phyloP scores from a whole-genome alignment of 2,113 vertebrate genomes.

The Onychorhynchus coronatus region DNA sequence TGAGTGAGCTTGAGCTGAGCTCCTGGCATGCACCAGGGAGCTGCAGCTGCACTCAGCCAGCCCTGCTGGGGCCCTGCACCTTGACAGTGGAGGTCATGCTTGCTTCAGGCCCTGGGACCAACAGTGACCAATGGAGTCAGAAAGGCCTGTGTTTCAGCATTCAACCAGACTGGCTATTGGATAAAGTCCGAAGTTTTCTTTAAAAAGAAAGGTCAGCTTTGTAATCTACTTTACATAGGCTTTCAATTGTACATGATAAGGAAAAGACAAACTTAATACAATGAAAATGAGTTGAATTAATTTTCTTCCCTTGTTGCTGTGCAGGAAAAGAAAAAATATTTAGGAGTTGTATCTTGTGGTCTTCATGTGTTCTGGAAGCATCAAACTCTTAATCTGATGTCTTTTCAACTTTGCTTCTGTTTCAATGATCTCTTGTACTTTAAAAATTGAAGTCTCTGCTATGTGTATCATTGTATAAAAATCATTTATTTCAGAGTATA shows the following conservation, averaged over 20 bases:
- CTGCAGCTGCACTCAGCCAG: background rate
- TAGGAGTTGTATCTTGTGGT: background rate
- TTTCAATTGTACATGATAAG: background rate
- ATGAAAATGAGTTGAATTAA: background rate
- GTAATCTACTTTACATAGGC: background rate
- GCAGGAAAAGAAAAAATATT: background rate
- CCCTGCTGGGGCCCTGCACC: background rate
- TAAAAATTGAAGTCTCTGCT: background rate
- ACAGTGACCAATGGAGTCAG: background rate
- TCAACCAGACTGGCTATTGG: background rate
- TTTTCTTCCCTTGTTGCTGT: background rate
- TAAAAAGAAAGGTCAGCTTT: background rate
- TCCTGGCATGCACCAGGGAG: rapidly evolving
- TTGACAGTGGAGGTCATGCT: background rate
- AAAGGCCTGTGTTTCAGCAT: background rate
- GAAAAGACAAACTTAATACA: background rate
- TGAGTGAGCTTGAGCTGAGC: rapidly evolving
- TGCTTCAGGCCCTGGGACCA: background rate
- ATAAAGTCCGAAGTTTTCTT: background rate
- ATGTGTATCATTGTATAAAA: background rate
- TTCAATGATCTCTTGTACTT: background rate
- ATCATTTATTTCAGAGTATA: background rate
- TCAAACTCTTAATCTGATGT: background rate
- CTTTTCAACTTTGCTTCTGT: background rate
- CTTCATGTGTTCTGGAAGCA: background rate